Evolutionary conservation across 2,797 vertebrate genomes (phyloP), one percentile per base, ranked within the genome.

Genomic region (Hoplostethus atlanticus): DNA sequence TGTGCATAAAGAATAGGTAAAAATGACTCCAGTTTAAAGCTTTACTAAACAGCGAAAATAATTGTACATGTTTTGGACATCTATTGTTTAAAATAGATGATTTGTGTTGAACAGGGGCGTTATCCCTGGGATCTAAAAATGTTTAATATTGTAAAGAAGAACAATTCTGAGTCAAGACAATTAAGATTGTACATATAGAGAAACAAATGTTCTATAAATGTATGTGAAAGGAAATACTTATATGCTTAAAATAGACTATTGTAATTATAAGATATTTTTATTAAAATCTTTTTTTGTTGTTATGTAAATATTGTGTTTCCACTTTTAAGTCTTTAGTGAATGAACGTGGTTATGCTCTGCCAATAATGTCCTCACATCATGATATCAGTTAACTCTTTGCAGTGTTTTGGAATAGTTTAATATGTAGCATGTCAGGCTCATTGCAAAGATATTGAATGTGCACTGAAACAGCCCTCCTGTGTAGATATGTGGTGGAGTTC

Each of bases 201-300:
- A 92, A 85, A 62, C 88, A 97, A 95, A 98, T 96, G 96, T 96
- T 98, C 96, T 98, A 98, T 98, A 95, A 96, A 96, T 98, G 96
- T 95, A 96, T 90, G 95, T 97, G 96, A 95, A 96, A 97, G 89
- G 89, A 96, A 94, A 96, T 85, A 93, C 93, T 94, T 97, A 97
- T 98, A 98, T 96, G 96, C 96, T 96, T 95, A 96, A 89, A 97
- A 97, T 96, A 97, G 96, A 97, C 95, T 96, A 97, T 96, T 99
- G 97, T 98, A 99, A 99, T 98, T 97, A 97, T 97, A 96, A 97
- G 95, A 97, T 98, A 99, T 99, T 99, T 99, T 98, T 98, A 98
- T 98, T 96, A 96, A 97, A 97, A 96, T 92, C 62, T 77, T 84
- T 96, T 96, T 79, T 83, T 86, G 84, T 90, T 93, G 87, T 98